Evolutionary conservation across 2,113 vertebrate genomes (phyloP), one percentile per base, ranked within the genome.

Genomic region (Saiga tatarica): DNA sequence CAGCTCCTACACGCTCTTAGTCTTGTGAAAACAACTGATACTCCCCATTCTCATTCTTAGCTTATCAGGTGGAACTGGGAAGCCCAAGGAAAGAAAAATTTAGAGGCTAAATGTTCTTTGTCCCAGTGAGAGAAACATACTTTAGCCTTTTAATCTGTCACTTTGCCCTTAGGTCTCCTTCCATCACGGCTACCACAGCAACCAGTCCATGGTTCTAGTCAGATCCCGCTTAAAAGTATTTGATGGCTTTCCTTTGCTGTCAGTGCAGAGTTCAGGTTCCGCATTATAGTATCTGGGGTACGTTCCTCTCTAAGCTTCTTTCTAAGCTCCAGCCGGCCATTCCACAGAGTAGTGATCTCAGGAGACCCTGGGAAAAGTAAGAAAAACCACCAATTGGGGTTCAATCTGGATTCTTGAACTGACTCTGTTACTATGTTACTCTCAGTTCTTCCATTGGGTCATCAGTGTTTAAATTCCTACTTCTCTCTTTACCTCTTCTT

Each of bases 21-120:
- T 81, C 95, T 93, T 96, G 71, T 64, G 95, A 94, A 98, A 97
- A 98, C 95, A 97, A 97, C 62, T 53, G 94, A 55, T 71, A 85
- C 52, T 64, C 90, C 90, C 59, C 36, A 74, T 55, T n/a, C 87
- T 97, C 85, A 71, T 90, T 98, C 93, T 95, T 64, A 42, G 78
- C 97, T 98, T 97, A 95, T 97, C 96, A 94, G 91, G 94, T 83
- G 26, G 91, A 87, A 47, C 79, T 88, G 78, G 88, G 91, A 94
- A 87, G 78, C n/a, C 82, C 74, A 95, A 94, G 85, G 97, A 91
- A 97, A 93, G 93, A 94, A 86, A 91, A 60, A 1, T 36, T 23
- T 57, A 86, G 91, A 91, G 60, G 60, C 67, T 47, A 47, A 83
- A 83, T 39, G 6, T 82, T 57, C 52, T 94, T 93, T 45, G 36